phyloP scores from a whole-genome alignment of 2,113 vertebrate genomes.

The Ranitomeya imitator region DNA sequence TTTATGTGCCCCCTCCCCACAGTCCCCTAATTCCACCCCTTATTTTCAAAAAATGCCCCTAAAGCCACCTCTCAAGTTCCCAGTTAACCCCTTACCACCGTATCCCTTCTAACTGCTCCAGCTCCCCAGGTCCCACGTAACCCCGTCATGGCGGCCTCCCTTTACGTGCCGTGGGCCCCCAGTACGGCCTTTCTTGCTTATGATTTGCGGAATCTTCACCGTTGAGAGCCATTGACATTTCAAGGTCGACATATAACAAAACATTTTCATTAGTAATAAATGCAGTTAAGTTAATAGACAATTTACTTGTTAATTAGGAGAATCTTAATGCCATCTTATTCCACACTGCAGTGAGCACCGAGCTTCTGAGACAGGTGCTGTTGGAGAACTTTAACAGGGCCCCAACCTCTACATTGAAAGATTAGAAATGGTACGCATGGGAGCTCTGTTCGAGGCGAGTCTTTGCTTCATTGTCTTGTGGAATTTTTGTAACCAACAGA shows the following conservation, averaged over 20 bases:
- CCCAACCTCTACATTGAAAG: not conserved
- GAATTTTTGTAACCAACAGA: not conserved
- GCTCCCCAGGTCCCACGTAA: too few species aligned
- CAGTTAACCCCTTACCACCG: too few species aligned
- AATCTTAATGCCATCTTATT: not conserved
- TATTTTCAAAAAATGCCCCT: too few species aligned
- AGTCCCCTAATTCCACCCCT: too few species aligned
- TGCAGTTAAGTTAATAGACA: constrained; percentile 7
- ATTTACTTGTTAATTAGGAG: constrained; percentile 15
- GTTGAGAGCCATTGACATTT: constrained; percentile 7
- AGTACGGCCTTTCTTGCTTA: too few species aligned
- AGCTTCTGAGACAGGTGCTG: not conserved
- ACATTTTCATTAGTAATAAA: constrained; percentile 39
- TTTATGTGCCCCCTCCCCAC: too few species aligned
- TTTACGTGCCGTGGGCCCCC: too few species aligned
- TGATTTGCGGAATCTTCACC: not conserved
- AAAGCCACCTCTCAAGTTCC: too few species aligned
- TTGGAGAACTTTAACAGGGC: not conserved
- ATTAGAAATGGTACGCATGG: not conserved
- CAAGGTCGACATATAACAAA: constrained; percentile 19
- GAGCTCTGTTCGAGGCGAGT: not conserved
- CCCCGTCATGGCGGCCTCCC: too few species aligned
- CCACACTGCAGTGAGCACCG: not conserved
- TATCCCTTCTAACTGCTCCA: too few species aligned
- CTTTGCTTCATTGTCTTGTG: not conserved